These are phyloP conservation scores for Probosciger aterrimus DNA, from an alignment of 2,113 vertebrate genomes.

Conservation along the genomic window DNA sequence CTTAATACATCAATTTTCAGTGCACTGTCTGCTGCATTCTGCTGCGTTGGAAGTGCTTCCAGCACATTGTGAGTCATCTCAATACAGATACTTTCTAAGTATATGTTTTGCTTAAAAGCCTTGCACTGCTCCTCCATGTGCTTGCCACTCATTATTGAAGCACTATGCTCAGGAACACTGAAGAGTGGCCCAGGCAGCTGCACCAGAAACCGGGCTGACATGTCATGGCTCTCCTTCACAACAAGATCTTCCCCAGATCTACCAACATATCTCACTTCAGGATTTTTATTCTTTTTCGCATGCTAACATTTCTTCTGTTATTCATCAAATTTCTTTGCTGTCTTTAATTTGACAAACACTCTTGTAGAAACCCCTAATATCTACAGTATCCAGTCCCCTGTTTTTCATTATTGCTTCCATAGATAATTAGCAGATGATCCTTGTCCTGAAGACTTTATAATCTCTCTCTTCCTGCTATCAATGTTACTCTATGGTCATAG, in stretches of 20 bases:
- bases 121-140: fast-evolving
- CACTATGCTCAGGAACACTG: background rate
- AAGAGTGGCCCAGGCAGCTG: background rate
- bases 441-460: background rate
- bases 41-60: background rate
- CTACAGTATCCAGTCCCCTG: background rate
- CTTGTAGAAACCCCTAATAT: background rate
- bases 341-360: background rate
- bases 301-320: background rate
- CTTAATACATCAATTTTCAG: background rate
- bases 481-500: background rate
- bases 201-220: background rate
- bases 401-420: background rate
- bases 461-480: background rate
- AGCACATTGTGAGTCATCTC: background rate
- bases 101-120: background rate
- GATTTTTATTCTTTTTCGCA: background rate
- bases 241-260: background rate
- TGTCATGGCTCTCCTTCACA: background rate
- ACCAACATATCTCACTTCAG: background rate
- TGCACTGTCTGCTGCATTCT: background rate
- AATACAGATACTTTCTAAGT: background rate
- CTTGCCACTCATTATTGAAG: background rate
- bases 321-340: background rate
- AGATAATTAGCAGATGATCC: background rate